Evolutionary conservation across 1,140 invertebrate species (phyloP).

Genomic region (Lasioglossum albipes): DNA sequence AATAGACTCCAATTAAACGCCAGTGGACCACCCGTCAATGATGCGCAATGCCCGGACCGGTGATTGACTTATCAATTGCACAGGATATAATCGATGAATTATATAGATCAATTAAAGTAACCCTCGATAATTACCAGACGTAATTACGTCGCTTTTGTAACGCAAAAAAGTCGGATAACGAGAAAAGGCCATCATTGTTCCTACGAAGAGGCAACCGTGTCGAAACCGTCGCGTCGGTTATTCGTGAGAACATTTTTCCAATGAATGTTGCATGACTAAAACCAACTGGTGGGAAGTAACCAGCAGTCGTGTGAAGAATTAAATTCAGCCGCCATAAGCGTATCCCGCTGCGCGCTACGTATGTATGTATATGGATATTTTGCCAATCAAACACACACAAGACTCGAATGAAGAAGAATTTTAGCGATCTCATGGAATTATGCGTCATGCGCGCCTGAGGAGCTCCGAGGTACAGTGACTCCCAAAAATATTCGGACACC

Average conservation of each 20-base stretch:
- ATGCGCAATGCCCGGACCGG: background rate
- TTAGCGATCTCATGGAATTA: no score
- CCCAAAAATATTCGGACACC: no score
- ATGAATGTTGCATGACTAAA: conserved; percentile 44
- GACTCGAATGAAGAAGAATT: no score
- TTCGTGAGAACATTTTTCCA: conserved; percentile 59
- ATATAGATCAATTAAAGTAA: conserved; percentile 10
- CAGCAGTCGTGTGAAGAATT: background rate
- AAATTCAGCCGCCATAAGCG: background rate
- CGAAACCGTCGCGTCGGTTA: conserved; percentile 42
- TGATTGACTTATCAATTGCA: background rate
- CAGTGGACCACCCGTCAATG: background rate
- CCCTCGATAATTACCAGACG: conserved; percentile 23
- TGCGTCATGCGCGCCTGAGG: no score
- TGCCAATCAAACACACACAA: no score
- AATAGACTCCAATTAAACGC: background rate
- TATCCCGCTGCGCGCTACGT: background rate
- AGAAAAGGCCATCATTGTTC: conserved; percentile 43
- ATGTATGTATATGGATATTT: no score
- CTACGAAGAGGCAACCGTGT: conserved; percentile 31
- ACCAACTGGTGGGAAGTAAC: conserved; percentile 13
- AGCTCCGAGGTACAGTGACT: no score
- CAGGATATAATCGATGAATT: background rate
- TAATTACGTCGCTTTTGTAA: conserved; percentile 38
- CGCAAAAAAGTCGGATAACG: conserved; percentile 28